Evolutionary conservation across 2,888 invertebrate species (phyloP).

Genomic region (Lepidocyrtinus sp.): DNA sequence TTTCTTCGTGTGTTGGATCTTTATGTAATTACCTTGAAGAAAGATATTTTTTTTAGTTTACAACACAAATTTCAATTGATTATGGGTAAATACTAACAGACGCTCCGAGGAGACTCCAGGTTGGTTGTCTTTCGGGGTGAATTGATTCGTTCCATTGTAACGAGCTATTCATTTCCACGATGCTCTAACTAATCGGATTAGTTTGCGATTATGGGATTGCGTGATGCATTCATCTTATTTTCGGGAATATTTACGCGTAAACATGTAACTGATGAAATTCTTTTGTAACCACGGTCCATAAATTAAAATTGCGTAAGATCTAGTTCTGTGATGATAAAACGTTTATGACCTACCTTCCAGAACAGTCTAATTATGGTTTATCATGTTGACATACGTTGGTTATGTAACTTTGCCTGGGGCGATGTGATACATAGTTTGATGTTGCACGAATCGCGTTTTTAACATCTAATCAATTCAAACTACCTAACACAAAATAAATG

Average conservation of each 20-base stretch:
- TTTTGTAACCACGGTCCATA: not conserved
- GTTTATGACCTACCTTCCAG: no score
- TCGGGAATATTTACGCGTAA: not conserved
- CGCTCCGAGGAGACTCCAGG: not conserved
- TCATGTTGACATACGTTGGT: no score
- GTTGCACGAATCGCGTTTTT: no score
- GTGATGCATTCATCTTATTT: not conserved
- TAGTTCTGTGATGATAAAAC: no score
- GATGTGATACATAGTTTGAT: no score
- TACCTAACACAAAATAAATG: no score
- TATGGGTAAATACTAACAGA: not conserved
- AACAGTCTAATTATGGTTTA: no score
- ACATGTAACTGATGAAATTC: not conserved
- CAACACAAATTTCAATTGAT: not conserved
- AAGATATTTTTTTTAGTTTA: no score
- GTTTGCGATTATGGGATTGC: not conserved
- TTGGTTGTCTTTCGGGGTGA: not conserved
- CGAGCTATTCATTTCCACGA: not conserved
- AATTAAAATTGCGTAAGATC: not conserved
- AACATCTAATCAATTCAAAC: no score
- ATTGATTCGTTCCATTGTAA: not conserved
- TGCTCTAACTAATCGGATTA: not conserved
- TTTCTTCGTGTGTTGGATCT: not conserved
- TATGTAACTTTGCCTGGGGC: no score
- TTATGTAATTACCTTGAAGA: no score